Evolutionary conservation across 2,888 invertebrate genomes (phyloP), one percentile per base, ranked within the genome.

Genomic region (Tryphoninae sp.): DNA sequence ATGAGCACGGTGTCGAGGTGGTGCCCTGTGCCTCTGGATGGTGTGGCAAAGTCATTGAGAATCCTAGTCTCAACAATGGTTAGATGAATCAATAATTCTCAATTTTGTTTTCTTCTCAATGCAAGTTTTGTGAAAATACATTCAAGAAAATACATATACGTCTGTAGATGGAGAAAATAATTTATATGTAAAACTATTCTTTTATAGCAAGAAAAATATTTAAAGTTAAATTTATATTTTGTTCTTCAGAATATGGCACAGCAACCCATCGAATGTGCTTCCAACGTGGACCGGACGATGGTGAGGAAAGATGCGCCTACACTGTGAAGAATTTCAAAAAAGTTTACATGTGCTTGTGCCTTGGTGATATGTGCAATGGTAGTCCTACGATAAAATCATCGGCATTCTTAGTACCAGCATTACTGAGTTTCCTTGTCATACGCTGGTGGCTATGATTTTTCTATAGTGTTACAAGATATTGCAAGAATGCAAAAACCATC

Each of bases 11-110:
- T 0, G 94, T 97, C 0, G 94, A 95, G 87, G 95, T 96, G 0
- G 94, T 95, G 11, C 96, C 96, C 0, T 98, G 98, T 88, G 96
- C 97, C 0, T 97, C 97, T 0, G 97, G 97, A 53, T 98, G 98
- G 98, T 98, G 98, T 89, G 97, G 96, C 26, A 98, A 98, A 93
- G 95, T 97, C 69, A 94, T 97, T 51, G 97, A 98, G 92, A 96
- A 96, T 78, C 95, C 95, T 85, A 95, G 95, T 87, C 94, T 96
- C 85, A 95, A 96, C 90, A 95, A 95, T 89, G 97, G 97, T 96
- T 92, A 33, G 65, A 51, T 19, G 26, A 16, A 58, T 55, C 49
- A 3, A 42, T 59, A 26, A 74, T 22, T 53, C n/a, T 42, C 22
- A 2, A 1, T 11, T 62, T 22, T 40, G 40, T 13, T 59, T 19